Conservation (phyloP, 2,797 vertebrate genomes). For the Sternarchorhynchus goeldii region DNA sequence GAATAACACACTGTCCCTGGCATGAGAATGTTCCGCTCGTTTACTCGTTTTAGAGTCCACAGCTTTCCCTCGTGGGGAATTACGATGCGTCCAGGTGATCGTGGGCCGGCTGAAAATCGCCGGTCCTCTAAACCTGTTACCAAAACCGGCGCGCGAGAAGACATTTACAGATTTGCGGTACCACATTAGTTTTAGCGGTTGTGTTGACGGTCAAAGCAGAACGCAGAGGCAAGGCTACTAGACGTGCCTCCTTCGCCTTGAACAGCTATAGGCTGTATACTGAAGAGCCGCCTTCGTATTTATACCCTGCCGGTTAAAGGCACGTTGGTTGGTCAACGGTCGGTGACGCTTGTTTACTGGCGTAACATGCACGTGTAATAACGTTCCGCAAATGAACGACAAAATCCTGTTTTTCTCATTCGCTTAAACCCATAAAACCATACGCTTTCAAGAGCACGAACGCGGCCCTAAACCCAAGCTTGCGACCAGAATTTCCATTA, state of each 20-base stretch:
- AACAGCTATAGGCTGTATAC: neutral
- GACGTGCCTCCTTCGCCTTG: too few relatives aligned
- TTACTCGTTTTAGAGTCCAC: slow-evolving; percentile 34
- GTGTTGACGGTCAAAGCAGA: too few relatives aligned
- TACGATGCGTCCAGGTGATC: slow-evolving; percentile 43
- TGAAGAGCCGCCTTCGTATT: slow-evolving; percentile 15
- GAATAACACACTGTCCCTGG: slow-evolving; percentile 4
- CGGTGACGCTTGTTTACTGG: slow-evolving; percentile 46
- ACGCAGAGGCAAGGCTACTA: too few relatives aligned
- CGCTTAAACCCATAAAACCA: too few relatives aligned
- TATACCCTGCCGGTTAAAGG: neutral
- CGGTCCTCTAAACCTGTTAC: slow-evolving; percentile 30
- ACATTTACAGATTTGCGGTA: slow-evolving; percentile 44
- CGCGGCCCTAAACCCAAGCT: too few relatives aligned
- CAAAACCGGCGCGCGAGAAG: slow-evolving; percentile 44
- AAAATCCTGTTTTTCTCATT: too few relatives aligned
- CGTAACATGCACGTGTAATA: neutral
- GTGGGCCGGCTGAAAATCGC: neutral
- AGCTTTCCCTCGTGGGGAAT: slow-evolving; percentile 25
- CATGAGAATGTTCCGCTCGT: slow-evolving; percentile 34
- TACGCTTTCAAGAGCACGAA: too few relatives aligned
- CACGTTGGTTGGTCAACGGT: slow-evolving; percentile 25
- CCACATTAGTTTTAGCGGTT: slow-evolving; percentile 55
- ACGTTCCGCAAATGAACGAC: too few relatives aligned
- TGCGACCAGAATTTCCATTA: too few relatives aligned